These are phyloP conservation scores for Pomatostomus ruficeps DNA, from an alignment of 2,113 vertebrate species.

Conservation along the genomic window DNA sequence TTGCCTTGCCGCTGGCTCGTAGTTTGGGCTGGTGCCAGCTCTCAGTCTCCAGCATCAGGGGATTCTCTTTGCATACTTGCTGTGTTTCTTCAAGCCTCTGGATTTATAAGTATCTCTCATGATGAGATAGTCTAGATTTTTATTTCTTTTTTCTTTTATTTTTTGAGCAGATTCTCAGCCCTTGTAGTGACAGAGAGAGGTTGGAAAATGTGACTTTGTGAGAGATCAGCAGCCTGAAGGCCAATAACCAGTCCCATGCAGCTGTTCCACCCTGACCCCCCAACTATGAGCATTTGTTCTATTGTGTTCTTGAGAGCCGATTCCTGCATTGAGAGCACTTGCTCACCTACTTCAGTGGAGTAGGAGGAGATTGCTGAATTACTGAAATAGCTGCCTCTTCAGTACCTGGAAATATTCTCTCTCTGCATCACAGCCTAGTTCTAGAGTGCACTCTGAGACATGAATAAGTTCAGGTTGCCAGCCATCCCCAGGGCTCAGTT, in stretches of 20 bases:
- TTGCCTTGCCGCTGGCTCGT: neutral
- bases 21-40: neutral
- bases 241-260: neutral
- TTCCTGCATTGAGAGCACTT: neutral
- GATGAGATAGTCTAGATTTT: neutral
- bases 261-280: neutral
- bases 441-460: neutral
- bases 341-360: neutral
- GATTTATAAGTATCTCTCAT: neutral
- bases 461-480: neutral
- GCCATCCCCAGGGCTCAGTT: neutral
- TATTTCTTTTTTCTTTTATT: neutral
- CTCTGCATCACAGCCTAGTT: neutral
- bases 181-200: neutral
- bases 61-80: neutral
- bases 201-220: neutral
- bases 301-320: neutral
- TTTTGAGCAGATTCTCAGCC: neutral
- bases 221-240: neutral
- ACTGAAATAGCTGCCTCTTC: slow-evolving; percentile 10
- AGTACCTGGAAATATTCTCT: neutral
- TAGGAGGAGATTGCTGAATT: neutral
- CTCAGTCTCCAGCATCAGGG: neutral
- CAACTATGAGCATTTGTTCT: neutral
- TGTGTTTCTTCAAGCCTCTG: neutral